phyloP scores from a whole-genome alignment of 2,797 vertebrate genomes.

The Lagorchestes hirsutus region DNA sequence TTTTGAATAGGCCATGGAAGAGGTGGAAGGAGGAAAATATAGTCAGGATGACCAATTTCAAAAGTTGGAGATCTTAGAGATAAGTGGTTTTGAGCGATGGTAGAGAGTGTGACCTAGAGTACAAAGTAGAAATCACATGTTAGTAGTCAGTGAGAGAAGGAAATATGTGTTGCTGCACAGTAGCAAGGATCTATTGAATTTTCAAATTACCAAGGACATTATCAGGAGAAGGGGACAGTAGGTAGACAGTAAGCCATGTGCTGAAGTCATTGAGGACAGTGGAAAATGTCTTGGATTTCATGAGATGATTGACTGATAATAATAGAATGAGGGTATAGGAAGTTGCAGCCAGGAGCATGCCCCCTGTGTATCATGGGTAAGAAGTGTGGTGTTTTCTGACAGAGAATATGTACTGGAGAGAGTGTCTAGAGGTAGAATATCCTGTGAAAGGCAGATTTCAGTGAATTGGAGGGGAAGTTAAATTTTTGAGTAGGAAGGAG shows the following conservation, averaged over 20 bases:
- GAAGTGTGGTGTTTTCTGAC: neutral
- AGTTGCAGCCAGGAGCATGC: neutral
- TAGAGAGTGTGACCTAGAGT: neutral
- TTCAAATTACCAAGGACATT: neutral
- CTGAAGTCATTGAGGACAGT: neutral
- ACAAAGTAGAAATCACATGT: neutral
- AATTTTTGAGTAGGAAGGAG: neutral
- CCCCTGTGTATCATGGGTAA: neutral
- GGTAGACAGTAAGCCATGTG: neutral
- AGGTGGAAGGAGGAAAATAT: neutral
- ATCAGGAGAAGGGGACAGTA: neutral
- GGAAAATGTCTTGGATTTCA: neutral
- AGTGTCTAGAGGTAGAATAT: neutral
- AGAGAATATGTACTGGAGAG: neutral
- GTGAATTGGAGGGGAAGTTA: neutral
- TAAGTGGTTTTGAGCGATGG: neutral
- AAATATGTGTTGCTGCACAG: neutral
- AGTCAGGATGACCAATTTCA: neutral
- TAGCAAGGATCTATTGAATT: neutral
- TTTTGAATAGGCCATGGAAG: neutral
- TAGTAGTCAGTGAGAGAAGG: neutral
- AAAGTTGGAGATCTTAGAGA: neutral
- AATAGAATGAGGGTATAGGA: neutral
- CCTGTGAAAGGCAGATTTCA: neutral
- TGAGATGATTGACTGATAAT: neutral